Evolutionary conservation across 92 coral and sea anemone genomes (phyloP), one percentile per base, ranked within the genome.

Genomic region (Isaurus tuberculatus): DNA sequence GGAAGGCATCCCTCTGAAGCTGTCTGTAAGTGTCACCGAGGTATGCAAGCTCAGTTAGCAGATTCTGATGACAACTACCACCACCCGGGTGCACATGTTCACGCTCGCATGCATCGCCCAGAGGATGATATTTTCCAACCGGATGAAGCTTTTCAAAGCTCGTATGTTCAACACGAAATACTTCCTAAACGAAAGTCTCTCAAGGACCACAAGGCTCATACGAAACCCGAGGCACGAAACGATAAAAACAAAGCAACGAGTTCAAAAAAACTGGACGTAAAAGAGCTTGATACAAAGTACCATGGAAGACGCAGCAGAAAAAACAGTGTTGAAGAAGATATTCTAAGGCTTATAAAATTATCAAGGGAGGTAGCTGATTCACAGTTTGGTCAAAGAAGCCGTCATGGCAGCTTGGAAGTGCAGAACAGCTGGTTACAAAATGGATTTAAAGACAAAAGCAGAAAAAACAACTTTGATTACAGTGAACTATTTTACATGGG

Each of bases 21-120:
- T 40, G 84, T 53, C 32, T 87, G 91, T 34, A 68, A 69, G 19
- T 89, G 87, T 70, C 64, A 69, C 36, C 94, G 94, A 26, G 85
- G 65, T 34, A 82, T 53, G 46, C 81, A 78, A 46, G 51, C 83
- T 28, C 83, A 85, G 29, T 15, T 27, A 27, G 23, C 48, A 51
- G 34, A 70, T 66, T 46, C 51, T 83, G 79, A 79, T 5, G 75
- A 63, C n/a, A 73, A 34, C 40, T 79, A 81, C 25, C 82, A 81
- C 72, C 65, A 43, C 31, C 73, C 71, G 16, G 85, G 80, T 32
- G 86, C 79, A 20, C 81, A 86, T 19, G 75, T 53, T 65, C 80
- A 87, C 61, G 48, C 37, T 17, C 86, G 44, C 0, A 51, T 30
- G 60, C 81, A 72, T 20, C 81, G 80, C 70, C 67, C 79, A 2